Percentiles rank a stretch among this genome's conserved stretches.
Evolutionary conservation across 2,797 vertebrate species (phyloP).

Genomic region (Phaenicophaeus curvirostris): DNA sequence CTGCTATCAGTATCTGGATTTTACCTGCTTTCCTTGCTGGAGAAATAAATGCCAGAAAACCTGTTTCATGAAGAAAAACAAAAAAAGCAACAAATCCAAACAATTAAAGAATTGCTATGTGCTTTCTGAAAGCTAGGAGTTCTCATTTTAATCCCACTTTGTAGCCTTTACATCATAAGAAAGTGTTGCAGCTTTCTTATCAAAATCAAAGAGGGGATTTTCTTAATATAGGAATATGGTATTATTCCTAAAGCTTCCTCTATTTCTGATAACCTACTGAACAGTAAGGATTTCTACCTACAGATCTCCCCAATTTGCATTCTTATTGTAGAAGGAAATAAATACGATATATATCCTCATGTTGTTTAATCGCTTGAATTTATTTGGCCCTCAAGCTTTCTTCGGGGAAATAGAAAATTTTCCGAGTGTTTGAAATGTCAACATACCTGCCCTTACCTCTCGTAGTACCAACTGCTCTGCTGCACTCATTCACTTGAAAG

Average conservation of each 20-base stretch:
- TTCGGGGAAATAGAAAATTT: neutral
- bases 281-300: neutral
- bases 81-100: too few species aligned
- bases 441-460: neutral
- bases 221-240: neutral
- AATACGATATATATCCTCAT: neutral
- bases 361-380: neutral
- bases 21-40: neutral
- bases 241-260: neutral
- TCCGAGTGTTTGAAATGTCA: neutral
- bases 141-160: neutral
- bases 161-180: neutral
- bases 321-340: neutral
- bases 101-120: neutral
- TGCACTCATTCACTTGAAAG: neutral
- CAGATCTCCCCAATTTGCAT: neutral
- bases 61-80: neutral
- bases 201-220: neutral
- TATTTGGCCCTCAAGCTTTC: neutral
- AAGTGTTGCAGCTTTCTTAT: neutral
- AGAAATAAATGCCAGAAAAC: neutral
- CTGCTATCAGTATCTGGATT: neutral
- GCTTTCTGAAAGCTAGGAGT: neutral
- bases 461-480: neutral
- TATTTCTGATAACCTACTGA: neutral